Evolutionary conservation across 2,888 invertebrate genomes (phyloP).

Genomic region (Brachypterus glaber): DNA sequence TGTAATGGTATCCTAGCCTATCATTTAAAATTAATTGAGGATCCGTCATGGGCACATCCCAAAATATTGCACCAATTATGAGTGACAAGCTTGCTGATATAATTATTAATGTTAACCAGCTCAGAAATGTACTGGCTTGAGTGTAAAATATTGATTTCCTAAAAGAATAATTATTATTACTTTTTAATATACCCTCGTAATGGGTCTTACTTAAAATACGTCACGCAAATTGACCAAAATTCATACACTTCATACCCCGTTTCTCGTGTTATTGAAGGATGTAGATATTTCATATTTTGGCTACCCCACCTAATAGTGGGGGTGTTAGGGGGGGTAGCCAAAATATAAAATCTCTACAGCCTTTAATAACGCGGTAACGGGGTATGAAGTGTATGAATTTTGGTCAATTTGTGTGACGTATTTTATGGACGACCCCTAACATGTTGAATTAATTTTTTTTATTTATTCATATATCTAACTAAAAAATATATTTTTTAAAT

Average conservation of each 20-base stretch:
- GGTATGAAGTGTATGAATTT: too few species aligned
- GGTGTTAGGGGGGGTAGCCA: too few species aligned
- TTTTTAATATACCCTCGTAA: not conserved
- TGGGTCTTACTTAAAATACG: not conserved
- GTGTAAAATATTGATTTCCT: slow-evolving; percentile 67
- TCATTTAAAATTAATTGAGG: slow-evolving; percentile 64
- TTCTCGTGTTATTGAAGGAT: too few species aligned
- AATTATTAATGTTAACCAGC: slow-evolving; percentile 67
- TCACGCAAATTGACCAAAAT: too few species aligned
- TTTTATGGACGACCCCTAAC: too few species aligned
- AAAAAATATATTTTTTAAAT: not conserved
- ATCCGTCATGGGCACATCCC: slow-evolving; percentile 76
- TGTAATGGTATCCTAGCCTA: slow-evolving; percentile 79
- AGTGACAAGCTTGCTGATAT: slow-evolving; percentile 75
- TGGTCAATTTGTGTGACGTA: too few species aligned
- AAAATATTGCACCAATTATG: slow-evolving; percentile 77
- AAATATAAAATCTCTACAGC: too few species aligned
- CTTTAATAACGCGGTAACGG: too few species aligned
- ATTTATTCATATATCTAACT: not conserved
- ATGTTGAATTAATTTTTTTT: too few species aligned
- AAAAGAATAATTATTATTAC: slow-evolving; percentile 12
- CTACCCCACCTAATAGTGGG: too few species aligned
- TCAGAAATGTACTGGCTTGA: slow-evolving; percentile 74
- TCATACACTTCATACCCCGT: too few species aligned
- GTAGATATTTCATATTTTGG: too few species aligned